Evolutionary conservation across 2,888 invertebrate genomes (phyloP).

Genomic region (Habroteleia sp.): DNA sequence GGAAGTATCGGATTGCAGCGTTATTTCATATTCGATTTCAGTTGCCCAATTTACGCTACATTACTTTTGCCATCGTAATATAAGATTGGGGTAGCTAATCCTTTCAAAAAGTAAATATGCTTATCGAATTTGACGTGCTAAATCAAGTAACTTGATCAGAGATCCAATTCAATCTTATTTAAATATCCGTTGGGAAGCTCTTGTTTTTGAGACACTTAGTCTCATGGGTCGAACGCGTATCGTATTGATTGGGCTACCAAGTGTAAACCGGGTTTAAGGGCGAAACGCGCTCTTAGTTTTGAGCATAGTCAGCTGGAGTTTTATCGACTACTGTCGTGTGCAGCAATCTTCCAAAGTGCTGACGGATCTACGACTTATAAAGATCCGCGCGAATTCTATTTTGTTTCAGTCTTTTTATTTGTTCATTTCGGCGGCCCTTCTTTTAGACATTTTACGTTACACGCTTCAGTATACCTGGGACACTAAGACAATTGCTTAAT

Average conservation of each 20-base stretch:
- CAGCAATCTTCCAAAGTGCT: conserved; percentile 44
- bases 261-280: conserved; percentile 45
- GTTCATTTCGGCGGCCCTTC: too few species aligned
- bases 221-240: conserved; percentile 16
- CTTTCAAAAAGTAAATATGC: not conserved
- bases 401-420: too few species aligned
- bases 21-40: too few species aligned
- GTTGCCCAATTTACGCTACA: too few species aligned
- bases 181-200: conserved; percentile 2
- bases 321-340: conserved; percentile 40
- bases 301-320: conserved; percentile 41
- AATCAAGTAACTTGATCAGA: conserved; percentile 16
- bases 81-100: conserved; percentile 8
- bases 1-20: too few species aligned
- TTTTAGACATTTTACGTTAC: too few species aligned
- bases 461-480: too few species aligned
- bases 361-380: conserved; percentile 40
- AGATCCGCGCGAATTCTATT: conserved; percentile 34
- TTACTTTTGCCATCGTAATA: conserved; percentile 7
- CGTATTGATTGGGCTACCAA: conserved; percentile 39
- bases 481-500: too few species aligned
- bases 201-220: conserved; percentile 1
- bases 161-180: conserved; percentile 11
- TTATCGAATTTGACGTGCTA: not conserved
- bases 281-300: conserved; percentile 40